phyloP scores from a whole-genome alignment of 2,113 vertebrate species.

The Lagenorhynchus albirostris region DNA sequence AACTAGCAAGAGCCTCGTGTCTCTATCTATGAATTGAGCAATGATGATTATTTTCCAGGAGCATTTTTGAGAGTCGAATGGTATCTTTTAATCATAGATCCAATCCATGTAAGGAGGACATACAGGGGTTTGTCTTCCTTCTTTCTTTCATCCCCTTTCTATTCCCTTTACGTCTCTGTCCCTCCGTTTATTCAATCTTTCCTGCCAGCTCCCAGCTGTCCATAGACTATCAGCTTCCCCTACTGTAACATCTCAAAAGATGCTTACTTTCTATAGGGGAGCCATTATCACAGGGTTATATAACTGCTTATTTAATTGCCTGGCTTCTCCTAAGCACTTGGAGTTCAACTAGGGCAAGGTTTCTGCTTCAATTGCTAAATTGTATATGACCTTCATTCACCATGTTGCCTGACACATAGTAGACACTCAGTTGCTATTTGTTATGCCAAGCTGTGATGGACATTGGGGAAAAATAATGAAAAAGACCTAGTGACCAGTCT shows the following conservation, averaged over 20 bases:
- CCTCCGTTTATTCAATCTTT: neutral
- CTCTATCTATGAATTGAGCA: neutral
- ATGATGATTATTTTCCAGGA: neutral
- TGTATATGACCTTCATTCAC: neutral
- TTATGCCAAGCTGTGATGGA: neutral
- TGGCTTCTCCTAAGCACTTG: neutral
- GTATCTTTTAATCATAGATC: neutral
- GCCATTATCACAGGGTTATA: neutral
- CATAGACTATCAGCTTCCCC: neutral
- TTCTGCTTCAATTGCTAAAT: neutral
- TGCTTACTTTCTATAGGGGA: neutral
- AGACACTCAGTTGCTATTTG: neutral
- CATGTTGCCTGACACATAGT: neutral
- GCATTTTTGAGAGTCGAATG: neutral
- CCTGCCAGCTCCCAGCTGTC: neutral
- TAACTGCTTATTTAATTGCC: neutral
- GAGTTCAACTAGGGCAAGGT: neutral
- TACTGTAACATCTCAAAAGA: neutral
- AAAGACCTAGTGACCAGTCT: neutral
- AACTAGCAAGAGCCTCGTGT: neutral
- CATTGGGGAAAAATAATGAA: neutral
- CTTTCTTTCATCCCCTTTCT: neutral
- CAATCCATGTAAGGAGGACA: fast-evolving
- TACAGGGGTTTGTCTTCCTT: neutral
- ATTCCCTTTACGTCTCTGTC: neutral